Conservation (phyloP, 2,888 invertebrate species). For the Dromius quadrimaculatus region DNA sequence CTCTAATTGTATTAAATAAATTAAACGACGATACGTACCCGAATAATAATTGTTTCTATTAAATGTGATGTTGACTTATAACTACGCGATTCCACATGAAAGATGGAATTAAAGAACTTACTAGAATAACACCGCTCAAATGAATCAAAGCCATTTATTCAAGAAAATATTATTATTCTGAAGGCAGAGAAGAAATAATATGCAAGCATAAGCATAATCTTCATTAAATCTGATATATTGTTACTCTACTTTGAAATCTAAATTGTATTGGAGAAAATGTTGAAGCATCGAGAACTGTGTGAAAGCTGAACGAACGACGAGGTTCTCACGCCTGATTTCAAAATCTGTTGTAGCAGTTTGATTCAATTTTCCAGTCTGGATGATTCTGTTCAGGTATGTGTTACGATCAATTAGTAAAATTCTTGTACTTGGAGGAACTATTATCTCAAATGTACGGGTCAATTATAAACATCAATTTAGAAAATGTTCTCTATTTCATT, state of each 20-base stretch:
- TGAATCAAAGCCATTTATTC: too few species aligned
- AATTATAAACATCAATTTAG: too few species aligned
- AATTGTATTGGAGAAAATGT: too few species aligned
- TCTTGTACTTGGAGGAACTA: too few species aligned
- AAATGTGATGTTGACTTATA: constrained; percentile 52
- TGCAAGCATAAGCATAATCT: background rate
- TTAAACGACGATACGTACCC: constrained; percentile 49
- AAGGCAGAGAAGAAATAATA: background rate
- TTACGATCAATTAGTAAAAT: constrained; percentile 38
- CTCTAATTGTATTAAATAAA: constrained; percentile 51
- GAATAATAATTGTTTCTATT: constrained; percentile 51
- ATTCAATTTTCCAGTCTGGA: constrained; percentile 19
- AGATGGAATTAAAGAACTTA: constrained; percentile 27
- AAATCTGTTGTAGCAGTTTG: constrained; percentile 26
- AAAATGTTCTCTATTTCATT: too few species aligned
- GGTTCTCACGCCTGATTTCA: constrained; percentile 17
- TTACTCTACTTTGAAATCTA: too few species aligned
- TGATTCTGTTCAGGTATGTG: constrained; percentile 37
- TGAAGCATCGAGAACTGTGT: too few species aligned
- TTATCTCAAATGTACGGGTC: too few species aligned
- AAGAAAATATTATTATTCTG: too few species aligned
- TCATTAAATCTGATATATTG: too few species aligned
- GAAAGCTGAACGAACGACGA: constrained; percentile 1
- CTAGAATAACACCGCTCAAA: constrained; percentile 18
- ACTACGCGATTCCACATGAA: constrained; percentile 44